Evolutionary conservation across 2,888 invertebrate species (phyloP).

Genomic region (Dermolepida albohirtum): DNA sequence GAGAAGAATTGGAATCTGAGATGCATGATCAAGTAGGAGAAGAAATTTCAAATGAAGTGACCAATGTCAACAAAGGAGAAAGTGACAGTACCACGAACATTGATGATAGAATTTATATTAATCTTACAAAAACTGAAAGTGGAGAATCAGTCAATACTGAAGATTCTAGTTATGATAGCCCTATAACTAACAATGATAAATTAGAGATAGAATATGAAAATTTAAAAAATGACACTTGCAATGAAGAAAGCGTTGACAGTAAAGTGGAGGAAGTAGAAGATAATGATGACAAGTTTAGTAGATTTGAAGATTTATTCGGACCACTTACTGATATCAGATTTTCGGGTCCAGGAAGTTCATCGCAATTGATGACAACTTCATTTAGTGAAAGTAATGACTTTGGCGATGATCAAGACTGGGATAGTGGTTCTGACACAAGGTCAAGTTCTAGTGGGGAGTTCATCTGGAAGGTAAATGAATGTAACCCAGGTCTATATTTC

Average conservation of each 20-base stretch:
- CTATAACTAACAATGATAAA: conserved; percentile 44
- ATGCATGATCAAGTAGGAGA: not conserved
- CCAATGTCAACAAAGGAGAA: not conserved
- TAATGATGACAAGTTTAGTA: conserved; percentile 43
- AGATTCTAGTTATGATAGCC: conserved; percentile 21
- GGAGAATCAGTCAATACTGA: conserved; percentile 25
- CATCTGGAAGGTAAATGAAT: conserved; percentile 77
- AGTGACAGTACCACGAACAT: not conserved
- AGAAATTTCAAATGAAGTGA: not conserved
- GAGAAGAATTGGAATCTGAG: conserved; percentile 35
- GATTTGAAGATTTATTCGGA: conserved; percentile 56
- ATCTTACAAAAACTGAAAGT: conserved; percentile 25
- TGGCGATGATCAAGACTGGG: conserved; percentile 74
- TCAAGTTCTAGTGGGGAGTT: conserved; percentile 83
- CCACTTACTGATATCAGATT: conserved; percentile 64
- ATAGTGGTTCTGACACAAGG: conserved; percentile 76
- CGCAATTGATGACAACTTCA: conserved; percentile 64
- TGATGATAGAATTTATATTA: conserved; percentile 14
- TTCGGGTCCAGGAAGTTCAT: conserved; percentile 61
- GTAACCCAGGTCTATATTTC: not conserved
- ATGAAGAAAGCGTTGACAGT: conserved; percentile 43
- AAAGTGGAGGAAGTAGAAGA: conserved; percentile 42
- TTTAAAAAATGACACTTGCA: conserved; percentile 2
- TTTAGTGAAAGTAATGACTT: conserved; percentile 68
- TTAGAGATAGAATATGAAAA: conserved; percentile 25